Evolutionary conservation across 2,113 vertebrate genomes (phyloP), one percentile per base, ranked within the genome.

Genomic region (Melanocharis versteri): DNA sequence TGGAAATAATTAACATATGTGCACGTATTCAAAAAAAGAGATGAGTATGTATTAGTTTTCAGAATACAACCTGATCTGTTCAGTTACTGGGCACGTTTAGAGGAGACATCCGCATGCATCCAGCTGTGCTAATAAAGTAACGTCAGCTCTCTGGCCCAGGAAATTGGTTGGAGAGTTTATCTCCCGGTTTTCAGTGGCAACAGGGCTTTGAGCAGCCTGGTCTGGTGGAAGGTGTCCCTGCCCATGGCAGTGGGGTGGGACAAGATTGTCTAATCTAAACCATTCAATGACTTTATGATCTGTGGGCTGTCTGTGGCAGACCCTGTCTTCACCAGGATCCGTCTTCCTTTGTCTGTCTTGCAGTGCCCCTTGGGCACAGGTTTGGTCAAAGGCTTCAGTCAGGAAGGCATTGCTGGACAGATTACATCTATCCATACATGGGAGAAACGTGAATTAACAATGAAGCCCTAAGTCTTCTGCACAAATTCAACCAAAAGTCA

Each of bases 171-270:
- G 76, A 53, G 48, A 30, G 33, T 45, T 65, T 66, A 54, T 62
- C 50, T 40, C 45, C 28, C 1, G 0, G 16, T 15, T 39, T 48
- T 76, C 1, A 1, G 16, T 33, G 39, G 30, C 39, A 54, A 5
- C 5, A 1, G 15, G 39, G 47, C 39, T 64, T 79, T 44, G 47
- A 79, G 24, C 48, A 64, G 15, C 31, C 14, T 42, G n/a, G 35
- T 24, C 73, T 33, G 20, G 20, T 14, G 31, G 60, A 44, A 42
- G 8, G 13, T 37, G 50, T 45, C 33, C 51, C 22, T 56, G 51
- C 16, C n/a, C 62, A 33, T 16, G 26, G 51, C n/a, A 21, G 28
- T 0, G 0, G 9, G 17, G 22, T 33, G 28, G n/a, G 18, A 47
- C 42, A 68, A 68, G 18, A 33, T 33, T 81, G 6, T 47, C 17